Base-by-base conservation (phyloP, 1,140 invertebrate species). In the Mycetomoellerius zeteki region DNA sequence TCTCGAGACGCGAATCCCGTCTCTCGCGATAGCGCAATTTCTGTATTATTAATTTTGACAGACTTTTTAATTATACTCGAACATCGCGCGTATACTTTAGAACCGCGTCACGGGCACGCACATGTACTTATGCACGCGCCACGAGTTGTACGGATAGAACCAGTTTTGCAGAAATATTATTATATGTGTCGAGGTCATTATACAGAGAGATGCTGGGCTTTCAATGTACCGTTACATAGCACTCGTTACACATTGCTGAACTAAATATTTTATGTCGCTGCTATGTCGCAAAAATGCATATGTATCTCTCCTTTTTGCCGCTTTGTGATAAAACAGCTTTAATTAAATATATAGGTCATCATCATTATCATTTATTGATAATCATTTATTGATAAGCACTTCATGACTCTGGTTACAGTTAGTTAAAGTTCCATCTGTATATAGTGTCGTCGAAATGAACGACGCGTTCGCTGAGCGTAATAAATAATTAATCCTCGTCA, bases 101-200 rank as follows among this genome's bases (percentile, higher is more conserved):
- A 69, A 69, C 33, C 21, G n/a, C 54, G 30, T 14, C 37, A 58
- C 52, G 1, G 7, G 1, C 52, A 58, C n/a, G 10, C 54, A 16
- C 62, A 2, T 3, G 19, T 21, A 24, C 24, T 0, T 12, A 16
- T 19, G 12, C 12, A n/a, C 14, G 27, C 12, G 30, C 47, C 47
- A 0, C 19, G 27, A 54, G 78, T 14, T 21, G 27, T n/a, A 33
- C 19, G 7, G 30, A 24, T 10, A 30, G 69, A 60, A 82, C 43
- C 71, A 84, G 54, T 84, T 84, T 60, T 24, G 69, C 37, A 60
- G 65, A 33, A 33, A 84, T 33, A 47, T 65, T 33, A 47, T 65
- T 52, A 37, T 58, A 30, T 58, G n/a, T 84, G 80, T 60, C 67
- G 69, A 73, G 67, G 69, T 82, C 80, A 19, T n/a, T 5, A 6